Evolutionary conservation across 2,113 vertebrate genomes (phyloP).

Genomic region (Lichenostomus cassidix): DNA sequence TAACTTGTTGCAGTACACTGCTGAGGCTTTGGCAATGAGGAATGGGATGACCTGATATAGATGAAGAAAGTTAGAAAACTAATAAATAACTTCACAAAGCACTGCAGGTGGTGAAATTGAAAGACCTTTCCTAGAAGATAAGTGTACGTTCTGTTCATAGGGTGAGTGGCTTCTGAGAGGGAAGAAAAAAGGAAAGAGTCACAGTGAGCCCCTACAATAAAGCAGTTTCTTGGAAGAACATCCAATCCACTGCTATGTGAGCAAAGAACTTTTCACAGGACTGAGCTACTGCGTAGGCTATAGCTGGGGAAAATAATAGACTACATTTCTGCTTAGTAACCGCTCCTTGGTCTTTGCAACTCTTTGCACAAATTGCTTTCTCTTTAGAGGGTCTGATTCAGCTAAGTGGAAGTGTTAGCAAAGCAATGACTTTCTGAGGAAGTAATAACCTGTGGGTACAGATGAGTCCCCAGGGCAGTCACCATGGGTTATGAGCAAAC

Average conservation of each 20-base stretch:
- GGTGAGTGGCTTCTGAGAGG: background rate
- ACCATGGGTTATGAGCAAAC: background rate
- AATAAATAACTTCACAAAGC: background rate
- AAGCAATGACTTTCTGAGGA: background rate
- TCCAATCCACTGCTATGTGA: background rate
- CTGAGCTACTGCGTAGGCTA: background rate
- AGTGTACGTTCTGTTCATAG: background rate
- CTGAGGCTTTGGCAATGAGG: background rate
- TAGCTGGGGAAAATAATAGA: background rate
- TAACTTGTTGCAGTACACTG: background rate
- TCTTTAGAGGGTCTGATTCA: background rate
- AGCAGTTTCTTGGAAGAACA: background rate
- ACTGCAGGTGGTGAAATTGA: background rate
- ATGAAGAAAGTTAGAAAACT: background rate
- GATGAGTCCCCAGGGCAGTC: background rate
- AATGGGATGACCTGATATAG: background rate
- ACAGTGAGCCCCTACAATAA: background rate
- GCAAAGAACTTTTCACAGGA: background rate
- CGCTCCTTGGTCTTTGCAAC: background rate
- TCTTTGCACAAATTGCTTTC: background rate
- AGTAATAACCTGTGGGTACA: background rate
- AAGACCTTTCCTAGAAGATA: background rate
- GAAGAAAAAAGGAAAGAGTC: background rate
- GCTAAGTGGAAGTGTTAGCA: background rate
- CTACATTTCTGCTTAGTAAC: background rate